Base-by-base conservation (phyloP, 1,140 invertebrate genomes). In the Drosophila nigrodunni region DNA sequence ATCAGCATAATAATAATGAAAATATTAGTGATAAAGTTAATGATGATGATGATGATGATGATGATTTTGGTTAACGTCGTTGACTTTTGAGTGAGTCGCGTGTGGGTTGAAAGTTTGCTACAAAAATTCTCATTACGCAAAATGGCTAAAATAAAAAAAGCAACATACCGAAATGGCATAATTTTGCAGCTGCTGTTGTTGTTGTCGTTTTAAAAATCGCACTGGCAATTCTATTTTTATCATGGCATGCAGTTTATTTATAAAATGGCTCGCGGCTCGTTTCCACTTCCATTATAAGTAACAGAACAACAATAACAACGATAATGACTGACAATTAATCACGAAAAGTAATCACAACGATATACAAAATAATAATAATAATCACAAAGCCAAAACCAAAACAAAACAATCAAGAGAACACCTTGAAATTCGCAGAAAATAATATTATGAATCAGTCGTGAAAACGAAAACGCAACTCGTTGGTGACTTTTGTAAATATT, bases 221-320 rank as follows among this genome's bases (percentile, higher is more conserved):
- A 47, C 46, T 66, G 47, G 55, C 72, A 76, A 72, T 73, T 81
- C 82, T 86, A 86, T 86, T 86, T 86, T 86, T 86, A 86, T 75
- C 82, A 77, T 44, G 66, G 72, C 76, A 81, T 86, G 82, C 82
- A 86, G 78, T 86, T 86, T 86, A 86, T 86, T 86, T 81, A 86
- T 86, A 86, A 86, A 87, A 76, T 67, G 55, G 64, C 67, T 73
- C 64, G 64, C 65, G 76, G 81, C 82, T 81, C 82, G 78, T 76
- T 81, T 81, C 78, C 78, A 85, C 80, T 86, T 76, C 67, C 78
- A 86, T 79, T 69, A 78, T 75, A 25, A 64, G 62, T 65, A 86
- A 81, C 72, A 58, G 66, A 71, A 77, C 55, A 60, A 59, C 75
- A 47, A 39, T 18, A 57, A 70, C 66, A 78, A 78, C 44, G 62